Evolutionary conservation across 2,888 invertebrate genomes (phyloP).

Genomic region (Andricus curvator): DNA sequence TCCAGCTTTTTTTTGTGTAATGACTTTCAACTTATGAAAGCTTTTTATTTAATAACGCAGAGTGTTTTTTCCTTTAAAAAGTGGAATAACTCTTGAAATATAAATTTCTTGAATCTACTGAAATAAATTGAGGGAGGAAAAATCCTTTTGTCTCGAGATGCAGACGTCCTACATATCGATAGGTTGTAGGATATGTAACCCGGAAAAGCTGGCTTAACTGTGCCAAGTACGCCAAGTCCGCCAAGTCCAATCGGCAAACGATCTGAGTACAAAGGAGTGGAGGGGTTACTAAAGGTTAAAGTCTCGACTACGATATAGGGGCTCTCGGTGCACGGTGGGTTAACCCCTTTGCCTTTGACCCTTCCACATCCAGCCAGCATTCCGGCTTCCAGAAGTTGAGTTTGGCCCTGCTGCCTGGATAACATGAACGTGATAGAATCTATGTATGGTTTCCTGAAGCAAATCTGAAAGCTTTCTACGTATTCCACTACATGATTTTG

Average conservation of each 20-base stretch:
- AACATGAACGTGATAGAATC: constrained; percentile 37
- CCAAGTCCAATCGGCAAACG: constrained; percentile 42
- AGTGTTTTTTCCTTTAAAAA: background rate
- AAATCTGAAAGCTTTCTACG: constrained; percentile 1
- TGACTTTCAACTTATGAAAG: too few species aligned
- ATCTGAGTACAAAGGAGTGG: constrained; percentile 44
- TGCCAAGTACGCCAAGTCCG: constrained; percentile 39
- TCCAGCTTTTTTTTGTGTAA: too few species aligned
- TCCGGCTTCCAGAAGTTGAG: constrained; percentile 26
- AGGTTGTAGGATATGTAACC: constrained; percentile 7
- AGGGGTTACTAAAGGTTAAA: constrained; percentile 41
- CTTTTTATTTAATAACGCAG: too few species aligned
- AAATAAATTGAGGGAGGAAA: constrained; percentile 5
- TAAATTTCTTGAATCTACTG: background rate
- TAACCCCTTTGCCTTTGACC: constrained; percentile 50
- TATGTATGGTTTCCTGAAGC: constrained; percentile 12
- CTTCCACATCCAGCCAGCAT: constrained; percentile 27
- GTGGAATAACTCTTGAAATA: background rate
- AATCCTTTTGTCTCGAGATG: constrained; percentile 16
- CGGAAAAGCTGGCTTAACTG: constrained; percentile 47
- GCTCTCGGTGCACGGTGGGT: constrained; percentile 40
- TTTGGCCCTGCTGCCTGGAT: constrained; percentile 9
- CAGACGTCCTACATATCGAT: constrained; percentile 5
- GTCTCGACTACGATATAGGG: constrained; percentile 46
- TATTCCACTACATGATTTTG: background rate